Base-by-base conservation (phyloP, 2,113 vertebrate genomes). In the Mobula hypostoma region DNA sequence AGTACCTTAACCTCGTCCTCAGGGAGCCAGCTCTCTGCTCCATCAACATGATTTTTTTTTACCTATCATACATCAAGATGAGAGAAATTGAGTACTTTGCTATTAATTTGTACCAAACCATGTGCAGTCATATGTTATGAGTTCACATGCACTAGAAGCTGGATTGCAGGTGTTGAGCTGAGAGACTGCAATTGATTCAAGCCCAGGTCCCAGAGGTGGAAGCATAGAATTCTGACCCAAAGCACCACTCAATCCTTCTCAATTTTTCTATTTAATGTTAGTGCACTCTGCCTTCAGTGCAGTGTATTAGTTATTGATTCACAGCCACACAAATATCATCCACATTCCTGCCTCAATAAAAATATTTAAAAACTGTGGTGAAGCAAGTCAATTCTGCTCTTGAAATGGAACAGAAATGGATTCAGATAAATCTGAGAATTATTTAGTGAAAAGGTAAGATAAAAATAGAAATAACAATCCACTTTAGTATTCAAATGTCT, bases 231-330 rank as follows among this genome's bases (percentile, higher is more conserved):
- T 93, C 32, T 32, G 68, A 40, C 90, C 21, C 90, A 74, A 8
- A 40, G 90, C 68, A 93, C 19, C 11, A 93, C 21, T 93, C 90
- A 93, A 74, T 93, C 68, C 90, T 93, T 7, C 63, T 40, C 63
- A 66, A 92, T 21, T 14, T 72, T 72, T 92, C n/a, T 93, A 48
- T 72, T 90, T 93, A 24, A 93, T 74, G 29, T 90, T 48, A 24
- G 32, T 48, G 90, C n/a, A 48, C 66, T 66, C 14, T 90, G 27
- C 85, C 61, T 32, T 27, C 85, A 68, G 61, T 68, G 40, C 40
- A 74, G 36, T 72, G 68, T 72, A 93, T 93, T 70, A 93, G 90
- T 72, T 93, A 93, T 48, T 93, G 90, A 74, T 93, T 21, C 32
- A 24, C 32, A 93, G 29, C 19, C 90, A 24, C 19, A 40, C 61